Evolutionary conservation across 2,797 vertebrate species (phyloP).

Genomic region (Mionectes olivaceus): DNA sequence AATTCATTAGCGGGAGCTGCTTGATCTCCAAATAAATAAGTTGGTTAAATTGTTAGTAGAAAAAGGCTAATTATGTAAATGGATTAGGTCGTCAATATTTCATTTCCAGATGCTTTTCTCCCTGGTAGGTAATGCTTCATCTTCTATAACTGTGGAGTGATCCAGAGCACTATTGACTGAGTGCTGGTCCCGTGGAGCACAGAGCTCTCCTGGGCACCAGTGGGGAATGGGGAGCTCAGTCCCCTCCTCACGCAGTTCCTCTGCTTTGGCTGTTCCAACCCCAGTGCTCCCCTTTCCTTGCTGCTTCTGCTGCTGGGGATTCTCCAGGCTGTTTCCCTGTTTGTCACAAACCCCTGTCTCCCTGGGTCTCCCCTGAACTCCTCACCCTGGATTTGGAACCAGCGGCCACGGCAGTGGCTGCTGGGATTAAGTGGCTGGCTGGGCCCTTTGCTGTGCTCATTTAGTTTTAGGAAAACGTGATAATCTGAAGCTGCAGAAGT

Average conservation of each 20-base stretch:
- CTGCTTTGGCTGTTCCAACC: neutral
- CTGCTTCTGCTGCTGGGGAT: neutral
- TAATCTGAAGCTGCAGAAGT: neutral
- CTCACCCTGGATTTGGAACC: neutral
- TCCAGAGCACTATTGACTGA: conserved; percentile 56
- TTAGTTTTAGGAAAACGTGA: conserved; percentile 5
- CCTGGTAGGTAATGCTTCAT: conserved; percentile 60
- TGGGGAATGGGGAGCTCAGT: neutral
- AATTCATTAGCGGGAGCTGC: conserved; percentile 82
- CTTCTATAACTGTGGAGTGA: conserved; percentile 57
- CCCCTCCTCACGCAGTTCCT: neutral
- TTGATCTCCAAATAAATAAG: conserved; percentile 86
- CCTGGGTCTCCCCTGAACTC: neutral
- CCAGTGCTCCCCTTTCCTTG: neutral
- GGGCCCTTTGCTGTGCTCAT: neutral
- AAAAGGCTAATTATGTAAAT: conserved; percentile 84
- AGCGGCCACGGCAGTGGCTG: neutral
- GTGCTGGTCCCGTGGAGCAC: conserved; percentile 43
- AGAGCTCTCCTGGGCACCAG: neutral
- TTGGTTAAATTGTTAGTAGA: conserved; percentile 79
- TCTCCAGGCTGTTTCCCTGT: neutral
- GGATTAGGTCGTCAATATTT: conserved; percentile 80
- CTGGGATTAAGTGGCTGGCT: neutral
- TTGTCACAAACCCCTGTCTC: neutral
- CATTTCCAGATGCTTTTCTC: conserved; percentile 76